phyloP scores from a whole-genome alignment of 2,888 invertebrate genomes.

The Bruchidius siliquastri region DNA sequence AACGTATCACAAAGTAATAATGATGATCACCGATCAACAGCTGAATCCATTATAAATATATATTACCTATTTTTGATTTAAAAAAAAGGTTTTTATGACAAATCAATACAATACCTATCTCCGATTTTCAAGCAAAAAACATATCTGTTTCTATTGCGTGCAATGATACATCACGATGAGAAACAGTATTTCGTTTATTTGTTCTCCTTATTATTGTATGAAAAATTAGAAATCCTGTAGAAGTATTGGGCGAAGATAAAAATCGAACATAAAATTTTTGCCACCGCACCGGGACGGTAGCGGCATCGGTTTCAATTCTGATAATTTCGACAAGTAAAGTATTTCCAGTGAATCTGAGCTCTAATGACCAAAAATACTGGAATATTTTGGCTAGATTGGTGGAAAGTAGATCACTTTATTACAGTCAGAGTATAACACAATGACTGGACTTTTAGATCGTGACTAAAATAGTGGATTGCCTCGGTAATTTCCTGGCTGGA shows the following conservation, averaged over 20 bases:
- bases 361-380: conserved; percentile 24
- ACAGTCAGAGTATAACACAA: too few relatives aligned
- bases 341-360: conserved; percentile 33
- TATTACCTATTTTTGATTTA: too few relatives aligned
- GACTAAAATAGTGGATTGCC: too few relatives aligned
- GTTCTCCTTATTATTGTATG: background rate
- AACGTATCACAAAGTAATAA: too few relatives aligned
- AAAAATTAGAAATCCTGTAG: background rate
- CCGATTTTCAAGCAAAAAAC: background rate
- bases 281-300: conserved; percentile 4
- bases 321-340: conserved; percentile 31
- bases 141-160: background rate
- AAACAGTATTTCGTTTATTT: background rate
- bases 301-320: conserved; percentile 16
- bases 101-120: too few relatives aligned
- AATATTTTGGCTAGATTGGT: background rate
- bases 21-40: too few relatives aligned
- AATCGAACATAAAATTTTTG: background rate
- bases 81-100: too few relatives aligned
- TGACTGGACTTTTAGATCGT: too few relatives aligned
- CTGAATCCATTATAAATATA: too few relatives aligned
- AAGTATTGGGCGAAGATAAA: background rate
- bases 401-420: too few relatives aligned
- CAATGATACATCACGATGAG: background rate
- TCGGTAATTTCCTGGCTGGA: too few relatives aligned